Base-by-base conservation (phyloP, 1,140 invertebrate genomes). In the Amphibalanus amphitrite region DNA sequence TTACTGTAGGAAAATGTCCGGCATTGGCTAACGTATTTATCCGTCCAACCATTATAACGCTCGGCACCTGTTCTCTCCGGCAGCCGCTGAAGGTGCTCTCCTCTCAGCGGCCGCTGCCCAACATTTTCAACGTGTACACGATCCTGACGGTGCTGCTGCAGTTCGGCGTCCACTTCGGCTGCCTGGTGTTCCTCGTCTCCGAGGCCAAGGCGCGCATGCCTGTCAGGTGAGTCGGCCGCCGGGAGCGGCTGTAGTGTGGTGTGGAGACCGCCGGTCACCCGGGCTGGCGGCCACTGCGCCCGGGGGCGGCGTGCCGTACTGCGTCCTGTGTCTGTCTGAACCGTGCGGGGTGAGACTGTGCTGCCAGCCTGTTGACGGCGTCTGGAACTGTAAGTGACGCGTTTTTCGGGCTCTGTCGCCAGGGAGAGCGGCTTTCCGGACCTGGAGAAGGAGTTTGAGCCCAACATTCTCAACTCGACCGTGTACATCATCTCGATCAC, bases 41-140 rank as follows among this genome's bases (percentile, higher is more conserved):
- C n/a, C n/a, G n/a, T 23, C 28, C 23, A 28, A 20, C 47, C 6
- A 38, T 68, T 69, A 76, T 74, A 69, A 73, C 67, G 75, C 70
- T 79, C 79, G 70, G 76, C 33, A 6, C 33, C 15, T 38, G 15
- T 38, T 4, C 4, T 15, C 47, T 8, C 6, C 84, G 83, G 69
- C 82, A 96, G 89, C 97, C 97, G 0, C 79, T 99, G 70, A 95
- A 94, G 81, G 88, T 87, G 0, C 81, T 99, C 40, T 98, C 96
- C 0, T 92, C 90, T 78, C 87, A 97, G 79, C 86, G 96, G 69
- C 97, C 97, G 28, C 83, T 99, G 75, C 93, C 97, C 69, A 99
- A 99, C 80, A 99, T 99, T 75, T 99, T 99, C 80, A 99, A 99
- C 83, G 78, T 93, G 15, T 99, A 99, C 79, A 99, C 97, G 0